phyloP scores from a whole-genome alignment of 1,140 invertebrate genomes.

The Aporrectodea caliginosa region DNA sequence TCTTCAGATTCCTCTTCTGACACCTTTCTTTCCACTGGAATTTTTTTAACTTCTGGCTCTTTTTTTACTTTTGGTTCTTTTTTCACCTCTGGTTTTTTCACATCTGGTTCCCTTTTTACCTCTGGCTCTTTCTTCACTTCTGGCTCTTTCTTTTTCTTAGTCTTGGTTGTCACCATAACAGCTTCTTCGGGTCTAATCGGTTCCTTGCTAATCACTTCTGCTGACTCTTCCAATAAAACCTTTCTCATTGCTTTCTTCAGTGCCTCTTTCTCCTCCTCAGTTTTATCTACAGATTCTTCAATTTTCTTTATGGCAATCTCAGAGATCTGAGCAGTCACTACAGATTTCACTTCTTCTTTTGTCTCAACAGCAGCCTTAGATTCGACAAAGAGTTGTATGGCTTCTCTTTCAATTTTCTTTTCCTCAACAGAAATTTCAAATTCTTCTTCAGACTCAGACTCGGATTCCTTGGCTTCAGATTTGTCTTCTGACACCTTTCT shows the following conservation, averaged over 20 bases:
- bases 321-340: too few species aligned
- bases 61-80: not conserved
- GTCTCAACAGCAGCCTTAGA: too few species aligned
- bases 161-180: too few species aligned
- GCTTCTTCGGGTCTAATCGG: not conserved
- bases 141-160: too few species aligned
- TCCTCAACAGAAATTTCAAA: too few species aligned
- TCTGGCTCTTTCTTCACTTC: not conserved
- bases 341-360: too few species aligned
- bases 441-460: not conserved
- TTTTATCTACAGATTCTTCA: not conserved
- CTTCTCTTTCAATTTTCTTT: too few species aligned
- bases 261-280: not conserved
- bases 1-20: not conserved
- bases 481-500: not conserved
- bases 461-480: not conserved
- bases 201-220: not conserved
- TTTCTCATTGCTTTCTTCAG: not conserved
- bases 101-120: not conserved
- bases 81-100: too few species aligned
- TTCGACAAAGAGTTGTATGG: too few species aligned
- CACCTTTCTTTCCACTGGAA: not conserved
- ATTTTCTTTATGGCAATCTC: too few species aligned
- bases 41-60: not conserved
- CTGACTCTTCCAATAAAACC: not conserved